Evolutionary conservation across 2,797 vertebrate genomes (phyloP).

Genomic region (Fistularia tabacaria): DNA sequence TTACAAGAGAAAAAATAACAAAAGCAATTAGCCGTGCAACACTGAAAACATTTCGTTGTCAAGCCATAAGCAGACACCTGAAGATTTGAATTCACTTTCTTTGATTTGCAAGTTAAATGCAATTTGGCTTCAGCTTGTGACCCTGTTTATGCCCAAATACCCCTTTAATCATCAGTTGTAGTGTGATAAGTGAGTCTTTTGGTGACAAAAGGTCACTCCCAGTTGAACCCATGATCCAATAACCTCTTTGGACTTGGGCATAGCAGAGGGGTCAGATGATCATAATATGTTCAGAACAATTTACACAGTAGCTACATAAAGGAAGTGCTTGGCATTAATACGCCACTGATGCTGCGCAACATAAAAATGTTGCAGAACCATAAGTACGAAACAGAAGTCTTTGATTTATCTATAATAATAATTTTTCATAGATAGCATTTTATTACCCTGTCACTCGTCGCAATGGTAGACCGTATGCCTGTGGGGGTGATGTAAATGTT

Average conservation of each 20-base stretch:
- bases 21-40: conserved; percentile 40
- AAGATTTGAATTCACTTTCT: too few relatives aligned
- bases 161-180: conserved; percentile 33
- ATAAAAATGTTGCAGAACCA: too few relatives aligned
- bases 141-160: conserved; percentile 41
- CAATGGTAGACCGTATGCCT: conserved; percentile 4
- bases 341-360: conserved; percentile 11
- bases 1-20: conserved; percentile 50
- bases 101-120: conserved; percentile 16
- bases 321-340: conserved; percentile 54
- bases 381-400: conserved; percentile 6
- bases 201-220: conserved; percentile 35
- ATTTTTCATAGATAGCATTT: neutral
- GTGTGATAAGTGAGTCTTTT: conserved; percentile 40
- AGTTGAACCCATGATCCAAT: conserved; percentile 38
- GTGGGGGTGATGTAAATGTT: too few relatives aligned
- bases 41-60: neutral
- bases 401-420: conserved; percentile 1
- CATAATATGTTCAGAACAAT: conserved; percentile 19
- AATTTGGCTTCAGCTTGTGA: conserved; percentile 53
- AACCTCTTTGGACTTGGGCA: conserved; percentile 39
- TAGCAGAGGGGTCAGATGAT: conserved; percentile 18
- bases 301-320: conserved; percentile 32
- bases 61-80: too few relatives aligned
- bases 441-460: conserved; percentile 27